Evolutionary conservation across 2,888 invertebrate genomes (phyloP), one percentile per base, ranked within the genome.

Genomic region (Serripes groenlandicus): DNA sequence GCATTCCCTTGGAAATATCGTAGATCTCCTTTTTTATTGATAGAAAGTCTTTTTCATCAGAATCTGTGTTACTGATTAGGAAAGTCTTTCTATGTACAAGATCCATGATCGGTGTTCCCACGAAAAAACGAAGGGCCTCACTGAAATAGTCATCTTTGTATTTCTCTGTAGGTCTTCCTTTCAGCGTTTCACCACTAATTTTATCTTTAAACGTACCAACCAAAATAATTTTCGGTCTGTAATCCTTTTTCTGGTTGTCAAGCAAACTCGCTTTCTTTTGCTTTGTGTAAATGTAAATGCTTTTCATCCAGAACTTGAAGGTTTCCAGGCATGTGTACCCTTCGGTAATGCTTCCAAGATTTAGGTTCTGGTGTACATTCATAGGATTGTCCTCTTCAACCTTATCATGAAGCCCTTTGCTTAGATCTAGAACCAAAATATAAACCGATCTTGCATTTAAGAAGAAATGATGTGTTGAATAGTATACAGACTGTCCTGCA

Each of bases 381-480:
- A 26, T n/a, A 32, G 21, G 32, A 0, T 32, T 34, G 1, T 49
- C 32, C 30, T 70, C 70, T 52, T 5, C 11, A 32, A 70, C 30
- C 21, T 9, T 11, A 2, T 52, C 52, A n/a, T 52, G 3, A 15
- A 52, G 30, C 7, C 30, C n/a, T 52, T 32, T 49, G 54, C 72
- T 81, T 28, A 84, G 62, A 78, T 84, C 69, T 78, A 84, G 72
- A 5, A 78, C 30, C 9, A 84, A 62, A 18, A 84, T 58, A 64
- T 84, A 84, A 30, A 84, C 64, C 26, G 84, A 81, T 23, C 78
- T 58, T 18, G 68, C 60, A 49, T 81, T 84, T 11, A 84, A 64
- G 75, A 84, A 84, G 54, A 84, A 81, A 34, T 84, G 84, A 35
- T 84, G 81, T 0, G 81, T 81, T 2, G 84, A 81, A 56, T 84